Evolutionary conservation across 2,797 vertebrate species (phyloP).

Genomic region (Acipenser ruthenus): DNA sequence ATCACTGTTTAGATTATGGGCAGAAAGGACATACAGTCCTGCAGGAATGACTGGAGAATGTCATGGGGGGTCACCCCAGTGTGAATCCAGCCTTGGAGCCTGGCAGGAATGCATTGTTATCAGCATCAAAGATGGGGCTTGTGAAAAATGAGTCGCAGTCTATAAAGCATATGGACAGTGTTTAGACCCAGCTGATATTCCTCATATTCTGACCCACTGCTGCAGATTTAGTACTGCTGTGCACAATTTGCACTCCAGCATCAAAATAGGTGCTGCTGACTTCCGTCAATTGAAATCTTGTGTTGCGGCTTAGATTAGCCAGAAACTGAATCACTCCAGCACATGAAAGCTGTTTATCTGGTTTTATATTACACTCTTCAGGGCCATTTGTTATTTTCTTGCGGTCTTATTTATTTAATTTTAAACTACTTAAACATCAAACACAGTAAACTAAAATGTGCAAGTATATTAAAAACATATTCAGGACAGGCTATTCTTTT

Average conservation of each 20-base stretch:
- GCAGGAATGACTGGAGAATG: conserved; percentile 70
- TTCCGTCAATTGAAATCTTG: not conserved
- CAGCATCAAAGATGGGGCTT: conserved; percentile 25
- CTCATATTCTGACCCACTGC: not conserved
- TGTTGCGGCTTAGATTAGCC: not conserved
- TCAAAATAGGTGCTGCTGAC: not conserved
- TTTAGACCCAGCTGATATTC: conserved; percentile 6
- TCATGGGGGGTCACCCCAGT: conserved; percentile 73
- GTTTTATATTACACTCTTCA: not conserved
- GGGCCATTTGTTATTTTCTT: not conserved
- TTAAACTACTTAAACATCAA: not conserved
- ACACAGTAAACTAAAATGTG: not conserved
- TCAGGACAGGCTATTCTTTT: too few species aligned
- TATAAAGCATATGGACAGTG: conserved; percentile 22
- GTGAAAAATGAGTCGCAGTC: conserved; percentile 38
- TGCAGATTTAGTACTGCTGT: conserved; percentile 4
- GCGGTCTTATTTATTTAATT: not conserved
- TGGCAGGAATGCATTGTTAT: conserved; percentile 37
- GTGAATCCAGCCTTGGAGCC: conserved; percentile 37
- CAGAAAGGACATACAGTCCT: conserved; percentile 40
- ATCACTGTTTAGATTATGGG: conserved; percentile 50
- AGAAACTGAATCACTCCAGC: not conserved
- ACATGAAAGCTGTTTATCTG: not conserved
- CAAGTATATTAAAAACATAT: not conserved
- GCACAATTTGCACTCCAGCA: not conserved